Percentiles rank a stretch among this genome's conserved stretches.
These are phyloP conservation scores for Hystrix cristata DNA, from an alignment of 2,113 vertebrate genomes.

Conservation along the genomic window DNA sequence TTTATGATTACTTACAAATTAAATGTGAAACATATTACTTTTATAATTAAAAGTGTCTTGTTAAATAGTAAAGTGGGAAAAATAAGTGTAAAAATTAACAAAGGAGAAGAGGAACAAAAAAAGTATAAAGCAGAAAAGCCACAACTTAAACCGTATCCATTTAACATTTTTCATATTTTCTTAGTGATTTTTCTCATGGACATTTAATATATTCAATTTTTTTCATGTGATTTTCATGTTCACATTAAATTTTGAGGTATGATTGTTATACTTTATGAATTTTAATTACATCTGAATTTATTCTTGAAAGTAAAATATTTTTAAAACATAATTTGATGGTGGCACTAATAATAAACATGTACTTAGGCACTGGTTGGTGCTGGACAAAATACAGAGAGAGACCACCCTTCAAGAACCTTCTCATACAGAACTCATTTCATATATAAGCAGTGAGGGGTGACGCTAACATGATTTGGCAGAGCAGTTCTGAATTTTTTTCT, in stretches of 20 bases:
- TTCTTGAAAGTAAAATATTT: conserved; percentile 61
- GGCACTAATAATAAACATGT: background rate
- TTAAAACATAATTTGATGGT: conserved; percentile 48
- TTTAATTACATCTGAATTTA: conserved; percentile 61
- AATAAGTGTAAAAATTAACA: conserved; percentile 26
- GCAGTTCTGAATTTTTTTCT: background rate
- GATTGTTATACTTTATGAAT: conserved; percentile 24
- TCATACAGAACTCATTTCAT: conserved; percentile 2
- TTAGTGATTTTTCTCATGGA: background rate
- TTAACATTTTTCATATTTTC: conserved; percentile 37
- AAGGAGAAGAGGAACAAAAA: conserved; percentile 54
- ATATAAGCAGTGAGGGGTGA: background rate
- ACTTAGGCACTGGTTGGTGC: background rate
- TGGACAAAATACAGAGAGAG: background rate
- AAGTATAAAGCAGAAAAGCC: conserved; percentile 21
- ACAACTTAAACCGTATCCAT: background rate
- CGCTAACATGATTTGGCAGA: conserved; percentile 18
- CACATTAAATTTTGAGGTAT: background rate
- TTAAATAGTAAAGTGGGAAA: conserved; percentile 52
- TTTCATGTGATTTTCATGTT: conserved; percentile 36
- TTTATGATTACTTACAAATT: conserved; percentile 40
- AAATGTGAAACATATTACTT: conserved; percentile 35
- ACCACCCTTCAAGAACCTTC: background rate
- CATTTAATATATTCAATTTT: conserved; percentile 29
- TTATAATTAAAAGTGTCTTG: conserved; percentile 42